Evolutionary conservation across 2,797 vertebrate genomes (phyloP), one percentile per base, ranked within the genome.

Genomic region (Vespertilio murinus): DNA sequence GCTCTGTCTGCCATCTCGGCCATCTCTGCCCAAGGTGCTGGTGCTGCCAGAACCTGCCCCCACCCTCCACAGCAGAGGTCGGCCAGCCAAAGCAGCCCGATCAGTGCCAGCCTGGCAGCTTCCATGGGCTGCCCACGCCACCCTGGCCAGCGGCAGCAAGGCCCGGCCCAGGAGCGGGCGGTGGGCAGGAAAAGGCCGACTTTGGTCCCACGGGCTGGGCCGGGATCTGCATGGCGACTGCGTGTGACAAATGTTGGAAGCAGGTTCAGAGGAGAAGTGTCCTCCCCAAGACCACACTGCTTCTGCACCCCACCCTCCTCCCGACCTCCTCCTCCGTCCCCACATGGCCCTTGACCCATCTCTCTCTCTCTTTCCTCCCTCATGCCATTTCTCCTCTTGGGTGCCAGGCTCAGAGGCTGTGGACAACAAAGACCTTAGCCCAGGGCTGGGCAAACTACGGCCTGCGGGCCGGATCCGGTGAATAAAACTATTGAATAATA

Each of bases 131-230:
- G 13, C 28, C 64, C 16, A 7, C 38, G 12, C 47, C 59, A 23
- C 9, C 40, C 40, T 28, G 30, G 25, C 65, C 59, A 10, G 65
- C 16, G 47, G 59, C 42, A 52, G 2, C 2, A 9, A 73, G n/a
- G 33, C 61, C 38, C 67, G 56, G 22, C n/a, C 35, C 9, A 12
- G n/a, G 20, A 2, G 0, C 0, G 17, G 25, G 16, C 0, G 6
- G 33, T 6, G 38, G 38, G 16, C 10, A 52, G 33, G 25, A 49
- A 28, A 20, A 47, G 33, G 12, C 20, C 35, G 22, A 33, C 30
- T 1, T 45, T 33, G 52, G 54, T 59, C 33, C 81, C 73, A n/a
- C 20, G 23, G 1, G 4, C 7, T 16, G 54, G 52, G 13, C 69
- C 38, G 78, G n/a, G 59, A 38, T 56, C 56, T 74, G 42, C 65